Evolutionary conservation across 2,113 vertebrate genomes (phyloP), one percentile per base, ranked within the genome.

Genomic region (Callopanchax toddi): DNA sequence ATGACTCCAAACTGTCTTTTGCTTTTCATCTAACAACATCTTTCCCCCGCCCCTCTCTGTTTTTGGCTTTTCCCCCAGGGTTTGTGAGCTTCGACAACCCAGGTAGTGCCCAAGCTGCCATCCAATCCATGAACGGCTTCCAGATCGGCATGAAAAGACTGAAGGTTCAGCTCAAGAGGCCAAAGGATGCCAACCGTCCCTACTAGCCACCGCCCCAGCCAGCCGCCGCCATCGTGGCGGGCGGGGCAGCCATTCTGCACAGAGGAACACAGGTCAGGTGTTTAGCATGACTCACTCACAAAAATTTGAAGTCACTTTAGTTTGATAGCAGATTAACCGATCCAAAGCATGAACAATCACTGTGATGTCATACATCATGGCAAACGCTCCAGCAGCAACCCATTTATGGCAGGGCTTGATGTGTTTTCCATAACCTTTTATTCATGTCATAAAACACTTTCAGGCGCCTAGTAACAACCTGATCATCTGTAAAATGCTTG

Each of bases 31-130:
- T 80, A 79, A 81, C 73, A 49, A 48, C 72, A 36, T 59, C 54
- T 49, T 48, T 57, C 60, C 37, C 52, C 39, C 55, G 40, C 65
- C 43, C 48, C 46, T 67, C 43, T 52, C 71, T 73, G 18, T 43
- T 57, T 32, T 37, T 44, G 56, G 23, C 67, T 55, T 76, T 58
- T 65, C 18, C 60, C 76, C 71, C 94, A 99, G 97, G 97, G 88
- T 98, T 98, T 91, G 97, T 98, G 92, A 99, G 97, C 91, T 99
- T 98, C 85, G 97, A 99, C 92, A 99, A 99, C 94, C 96, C 97
- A 60, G 96, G 95, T 92, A 98, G 96, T 84, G 97, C 97, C 73
- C 97, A 99, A 88, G 96, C 97, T 85, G 97, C 97, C 92, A 98
- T 99, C 92, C 97, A 99, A 88, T 97, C 96, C 84, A 99, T 98